A percentile compares a stretch with the other conserved stretches of the same genome.
phyloP scores from a whole-genome alignment of 2,888 invertebrate species.

The Hyppa rectilinea region DNA sequence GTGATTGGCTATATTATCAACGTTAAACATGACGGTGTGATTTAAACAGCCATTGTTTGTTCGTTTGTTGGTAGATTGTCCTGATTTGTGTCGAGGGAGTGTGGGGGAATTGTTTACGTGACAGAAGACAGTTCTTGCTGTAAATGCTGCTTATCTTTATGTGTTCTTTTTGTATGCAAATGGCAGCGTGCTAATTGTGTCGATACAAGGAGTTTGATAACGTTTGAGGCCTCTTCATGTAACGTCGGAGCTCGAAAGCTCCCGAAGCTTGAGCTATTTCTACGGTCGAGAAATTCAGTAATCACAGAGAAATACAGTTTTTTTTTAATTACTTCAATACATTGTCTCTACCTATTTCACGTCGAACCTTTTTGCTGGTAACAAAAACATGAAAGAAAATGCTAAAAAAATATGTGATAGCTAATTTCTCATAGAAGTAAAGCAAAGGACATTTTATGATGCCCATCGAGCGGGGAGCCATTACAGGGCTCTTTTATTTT shows the following conservation, averaged over 20 bases:
- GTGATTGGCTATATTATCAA: slow-evolving; percentile 85
- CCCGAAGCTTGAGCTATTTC: not conserved
- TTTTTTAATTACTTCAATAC: not conserved
- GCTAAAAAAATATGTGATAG: slow-evolving; percentile 28
- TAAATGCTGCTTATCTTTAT: slow-evolving; percentile 52
- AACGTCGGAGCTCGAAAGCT: not conserved
- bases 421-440: slow-evolving; percentile 48
- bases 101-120: slow-evolving; percentile 51
- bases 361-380: not conserved
- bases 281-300: not conserved
- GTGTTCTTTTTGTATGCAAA: slow-evolving; percentile 52
- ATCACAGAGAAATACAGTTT: not conserved
- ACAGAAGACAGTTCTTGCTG: slow-evolving; percentile 48
- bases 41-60: slow-evolving; percentile 66
- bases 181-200: slow-evolving; percentile 37
- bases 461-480: slow-evolving; percentile 33
- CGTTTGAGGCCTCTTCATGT: not conserved
- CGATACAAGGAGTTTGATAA: slow-evolving; percentile 28
- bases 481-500: slow-evolving; percentile 52
- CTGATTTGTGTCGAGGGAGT: slow-evolving; percentile 48
- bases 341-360: not conserved
- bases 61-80: slow-evolving; percentile 52
- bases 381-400: slow-evolving; percentile 21
- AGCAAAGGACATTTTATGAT: slow-evolving; percentile 48
- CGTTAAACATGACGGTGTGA: slow-evolving; percentile 72